Evolutionary conservation across 2,113 vertebrate genomes (phyloP).

Genomic region (Thomomys bottae): DNA sequence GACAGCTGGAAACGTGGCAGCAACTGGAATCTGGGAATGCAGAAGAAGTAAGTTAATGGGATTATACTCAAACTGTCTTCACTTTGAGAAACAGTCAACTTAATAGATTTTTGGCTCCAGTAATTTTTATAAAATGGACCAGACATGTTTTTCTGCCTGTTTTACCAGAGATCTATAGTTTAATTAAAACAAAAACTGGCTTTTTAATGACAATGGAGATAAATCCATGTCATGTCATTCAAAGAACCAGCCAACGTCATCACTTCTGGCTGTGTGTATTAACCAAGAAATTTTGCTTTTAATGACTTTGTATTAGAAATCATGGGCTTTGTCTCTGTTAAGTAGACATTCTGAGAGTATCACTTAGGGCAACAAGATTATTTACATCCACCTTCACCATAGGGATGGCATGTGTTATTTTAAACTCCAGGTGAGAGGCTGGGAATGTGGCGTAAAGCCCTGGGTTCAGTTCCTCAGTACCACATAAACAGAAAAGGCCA

Average conservation of each 20-base stretch:
- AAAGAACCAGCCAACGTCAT: neutral
- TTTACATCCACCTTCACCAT: neutral
- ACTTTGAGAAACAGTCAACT: neutral
- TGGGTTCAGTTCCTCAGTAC: too few species aligned
- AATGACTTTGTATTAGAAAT: neutral
- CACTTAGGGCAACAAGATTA: neutral
- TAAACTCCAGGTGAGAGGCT: too few species aligned
- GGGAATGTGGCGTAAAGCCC: too few species aligned
- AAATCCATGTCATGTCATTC: neutral
- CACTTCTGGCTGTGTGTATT: neutral
- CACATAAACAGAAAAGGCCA: too few species aligned
- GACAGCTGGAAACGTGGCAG: constrained; percentile 93
- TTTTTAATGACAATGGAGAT: neutral
- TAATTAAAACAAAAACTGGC: constrained; percentile 2
- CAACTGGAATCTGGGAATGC: constrained; percentile 86
- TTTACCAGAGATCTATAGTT: neutral
- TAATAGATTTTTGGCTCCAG: neutral
- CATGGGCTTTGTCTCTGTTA: neutral
- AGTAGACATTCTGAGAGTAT: too few species aligned
- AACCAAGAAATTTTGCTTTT: neutral
- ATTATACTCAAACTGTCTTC: neutral
- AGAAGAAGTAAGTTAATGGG: constrained; percentile 89
- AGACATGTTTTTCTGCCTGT: neutral
- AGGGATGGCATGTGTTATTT: neutral
- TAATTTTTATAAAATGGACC: neutral